Base-by-base conservation (phyloP, 2,113 vertebrate species). In the Rafetus swinhoei region DNA sequence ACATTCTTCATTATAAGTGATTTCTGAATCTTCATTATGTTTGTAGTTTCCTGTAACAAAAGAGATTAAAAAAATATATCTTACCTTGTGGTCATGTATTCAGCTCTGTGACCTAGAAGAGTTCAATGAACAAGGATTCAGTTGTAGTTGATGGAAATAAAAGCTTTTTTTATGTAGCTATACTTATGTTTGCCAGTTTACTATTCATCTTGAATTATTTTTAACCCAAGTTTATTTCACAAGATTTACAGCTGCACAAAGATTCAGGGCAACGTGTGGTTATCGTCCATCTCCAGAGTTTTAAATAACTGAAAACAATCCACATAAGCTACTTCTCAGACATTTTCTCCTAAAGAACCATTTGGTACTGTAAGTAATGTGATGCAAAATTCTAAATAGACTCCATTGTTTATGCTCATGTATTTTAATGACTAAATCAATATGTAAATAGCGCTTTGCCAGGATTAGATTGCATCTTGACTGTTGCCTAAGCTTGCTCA, bases 1-100 rank as follows among this genome's bases (percentile, higher is more conserved):
- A 56, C 19, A 86, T 54, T 74, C 18, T 24, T 27, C 25, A 62
- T 18, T 45, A 91, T 0, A 1, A 76, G 86, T 35, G 53, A 93
- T 89, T 96, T 69, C 29, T 79, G 77, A 32, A 72, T 82, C 77
- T 77, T 96, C 87, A 91, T 82, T 85, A 82, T 59, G 56, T 54
- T 60, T 80, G 21, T 15, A 95, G 82, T 5, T 95, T 76, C 60
- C 72, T 79, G 72, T 19, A 52, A 93, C 87, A 62, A 56, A 50
- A 65, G 7, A 94, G 82, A 62, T 79, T 54, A 93, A 92, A 95
- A 11, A 22, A 93, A 91, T 25, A 39, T 45, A 72, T 93, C 94
- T 98, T 99, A 99, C 99, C 99, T 99, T 96, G 99, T 99, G 93
- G 99, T 99, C 99, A 99, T 99, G 97, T 99, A 99, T 95, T 99